A percentile compares a stretch with the other conserved stretches of the same genome.
phyloP scores from a whole-genome alignment of 2,113 vertebrate genomes.

The Silurus glanis region DNA sequence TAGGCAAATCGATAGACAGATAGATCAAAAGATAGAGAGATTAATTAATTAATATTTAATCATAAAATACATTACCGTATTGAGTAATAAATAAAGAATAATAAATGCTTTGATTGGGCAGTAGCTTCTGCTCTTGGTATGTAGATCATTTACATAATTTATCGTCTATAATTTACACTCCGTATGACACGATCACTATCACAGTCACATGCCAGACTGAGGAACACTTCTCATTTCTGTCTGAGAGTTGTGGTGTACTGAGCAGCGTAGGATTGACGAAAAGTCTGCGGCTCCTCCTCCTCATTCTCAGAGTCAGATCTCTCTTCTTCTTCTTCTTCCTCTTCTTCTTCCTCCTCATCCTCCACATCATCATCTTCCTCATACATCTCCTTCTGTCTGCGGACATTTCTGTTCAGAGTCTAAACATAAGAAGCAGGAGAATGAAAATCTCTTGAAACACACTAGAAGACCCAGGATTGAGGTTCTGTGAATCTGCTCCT shows the following conservation, averaged over 20 bases:
- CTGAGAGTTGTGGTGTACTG: slow-evolving; percentile 55
- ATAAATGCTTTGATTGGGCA: not conserved
- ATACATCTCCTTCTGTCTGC: slow-evolving; percentile 42
- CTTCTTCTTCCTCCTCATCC: slow-evolving; percentile 50
- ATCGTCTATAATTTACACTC: not conserved
- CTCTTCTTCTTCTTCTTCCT: slow-evolving; percentile 58
- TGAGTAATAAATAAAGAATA: too few relatives aligned
- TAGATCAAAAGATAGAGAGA: too few relatives aligned
- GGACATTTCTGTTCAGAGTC: slow-evolving; percentile 49
- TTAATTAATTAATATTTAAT: too few relatives aligned
- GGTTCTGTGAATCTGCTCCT: not conserved
- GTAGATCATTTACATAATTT: not conserved
- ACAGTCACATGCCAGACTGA: not conserved
- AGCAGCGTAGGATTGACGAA: slow-evolving; percentile 62
- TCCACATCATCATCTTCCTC: slow-evolving; percentile 55
- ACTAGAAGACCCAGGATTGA: not conserved
- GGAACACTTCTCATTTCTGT: slow-evolving; percentile 31
- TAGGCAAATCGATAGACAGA: too few relatives aligned
- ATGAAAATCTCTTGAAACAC: not conserved
- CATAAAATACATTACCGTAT: too few relatives aligned
- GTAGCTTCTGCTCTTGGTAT: not conserved
- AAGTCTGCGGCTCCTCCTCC: slow-evolving; percentile 41
- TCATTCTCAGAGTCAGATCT: slow-evolving; percentile 52
- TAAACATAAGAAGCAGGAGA: slow-evolving; percentile 34
- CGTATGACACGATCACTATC: not conserved